Base-by-base conservation (phyloP, 2,113 vertebrate genomes). In the Lota lota region DNA sequence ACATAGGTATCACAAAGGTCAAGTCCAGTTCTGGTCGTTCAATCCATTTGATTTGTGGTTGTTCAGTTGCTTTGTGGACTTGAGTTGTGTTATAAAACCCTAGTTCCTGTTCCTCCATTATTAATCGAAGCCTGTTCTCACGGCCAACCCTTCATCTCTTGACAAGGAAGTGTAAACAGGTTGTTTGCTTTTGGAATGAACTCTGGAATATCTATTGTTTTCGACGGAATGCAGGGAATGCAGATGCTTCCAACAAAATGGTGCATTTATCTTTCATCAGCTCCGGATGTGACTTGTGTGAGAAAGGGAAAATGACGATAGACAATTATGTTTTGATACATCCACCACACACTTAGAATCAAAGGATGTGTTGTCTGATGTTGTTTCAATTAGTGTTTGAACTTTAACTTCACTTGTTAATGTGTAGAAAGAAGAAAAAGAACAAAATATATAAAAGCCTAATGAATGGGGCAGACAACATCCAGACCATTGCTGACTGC, bases 141-240 rank as follows among this genome's bases (percentile, higher is more conserved):
- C 22, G 78, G 77, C 76, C 75, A 77, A 85, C 83, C 72, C 2
- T 58, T 50, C 72, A 82, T 78, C 68, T 70, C 66, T 63, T 77
- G 74, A 77, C 77, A 71, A 76, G 73, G 69, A 78, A 80, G 79
- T 59, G 36, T 85, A 83, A 86, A 86, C 81, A 82, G 73, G 61
- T 64, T 71, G 68, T 77, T 74, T 28, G 67, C 74, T 73, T 68
- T 21, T 60, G 73, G 70, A 75, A 64, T 57, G 61, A 73, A 80
- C 58, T 61, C 4, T 20, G 76, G 78, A 82, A 77, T 75, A 80
- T 87, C 82, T 85, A 84, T 88, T 87, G 84, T 89, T 87, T 75
- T 73, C 7, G 28, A 51, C 28, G 76, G 79, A 74, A 87, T 90
- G 83, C 33, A 61, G 75, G 70, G 75, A 87, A 89, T 88, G 84